A percentile compares a stretch with the other conserved stretches of the same genome.
These are phyloP conservation scores for Chloromyia formosa DNA, from an alignment of 2,888 invertebrate species.

Conservation along the genomic window DNA sequence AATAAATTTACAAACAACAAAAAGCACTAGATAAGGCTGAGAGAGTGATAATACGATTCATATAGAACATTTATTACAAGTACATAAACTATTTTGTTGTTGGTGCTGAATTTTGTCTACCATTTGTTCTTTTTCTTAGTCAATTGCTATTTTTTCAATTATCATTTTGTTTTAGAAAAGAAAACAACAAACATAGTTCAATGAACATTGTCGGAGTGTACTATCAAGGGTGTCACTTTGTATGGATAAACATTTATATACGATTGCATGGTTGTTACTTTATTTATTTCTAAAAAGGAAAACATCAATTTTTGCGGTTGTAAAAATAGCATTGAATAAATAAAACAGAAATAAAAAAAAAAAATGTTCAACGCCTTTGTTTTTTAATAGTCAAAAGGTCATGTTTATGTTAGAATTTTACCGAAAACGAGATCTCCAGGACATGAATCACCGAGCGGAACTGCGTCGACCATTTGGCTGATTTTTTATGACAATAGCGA, in stretches of 20 bases:
- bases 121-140: neutral
- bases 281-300: constrained; percentile 9
- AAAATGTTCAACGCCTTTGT: too few species aligned
- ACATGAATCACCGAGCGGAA: too few species aligned
- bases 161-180: constrained; percentile 4
- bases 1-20: constrained; percentile 22
- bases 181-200: neutral
- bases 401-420: too few species aligned
- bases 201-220: neutral
- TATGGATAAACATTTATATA: constrained; percentile 29
- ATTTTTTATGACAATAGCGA: too few species aligned
- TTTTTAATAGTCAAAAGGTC: too few species aligned
- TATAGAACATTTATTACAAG: constrained; percentile 12
- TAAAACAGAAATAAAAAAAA: too few species aligned
- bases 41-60: constrained; percentile 36
- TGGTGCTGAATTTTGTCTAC: constrained; percentile 40
- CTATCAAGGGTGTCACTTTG: constrained; percentile 13
- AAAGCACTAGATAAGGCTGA: constrained; percentile 41
- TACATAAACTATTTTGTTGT: constrained; percentile 31
- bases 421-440: too few species aligned
- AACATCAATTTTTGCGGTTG: constrained; percentile 19
- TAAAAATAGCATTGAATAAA: neutral
- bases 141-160: constrained; percentile 12
- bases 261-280: neutral
- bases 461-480: too few species aligned